Evolutionary conservation across 2,888 invertebrate species (phyloP).

Genomic region (Epsilonema sp.): DNA sequence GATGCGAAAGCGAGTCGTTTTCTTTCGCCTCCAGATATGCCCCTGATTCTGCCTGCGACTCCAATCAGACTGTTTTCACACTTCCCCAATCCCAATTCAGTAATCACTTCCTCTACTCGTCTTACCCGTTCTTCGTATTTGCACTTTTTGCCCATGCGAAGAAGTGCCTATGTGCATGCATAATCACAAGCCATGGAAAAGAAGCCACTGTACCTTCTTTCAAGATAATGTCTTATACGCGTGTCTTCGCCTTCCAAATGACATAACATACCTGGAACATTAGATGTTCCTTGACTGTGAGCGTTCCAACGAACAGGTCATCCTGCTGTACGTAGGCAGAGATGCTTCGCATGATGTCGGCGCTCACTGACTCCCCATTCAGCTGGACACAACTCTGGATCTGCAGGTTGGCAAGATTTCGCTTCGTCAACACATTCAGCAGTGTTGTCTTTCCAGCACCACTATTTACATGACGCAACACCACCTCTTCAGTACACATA

Average conservation of each 20-base stretch:
- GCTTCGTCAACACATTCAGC: constrained; percentile 58
- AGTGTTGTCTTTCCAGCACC: constrained; percentile 76
- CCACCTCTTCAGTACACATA: not conserved
- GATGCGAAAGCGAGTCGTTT: constrained; percentile 78
- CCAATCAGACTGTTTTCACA: constrained; percentile 59
- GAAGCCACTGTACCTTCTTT: not conserved
- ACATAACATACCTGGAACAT: constrained; percentile 60
- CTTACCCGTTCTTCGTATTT: constrained; percentile 41
- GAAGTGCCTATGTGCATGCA: too few relatives aligned
- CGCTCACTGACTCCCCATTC: constrained; percentile 14
- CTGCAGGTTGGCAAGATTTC: constrained; percentile 28
- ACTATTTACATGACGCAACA: constrained; percentile 34
- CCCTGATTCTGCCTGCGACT: constrained; percentile 45
- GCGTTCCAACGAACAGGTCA: constrained; percentile 60
- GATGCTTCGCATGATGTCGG: constrained; percentile 38
- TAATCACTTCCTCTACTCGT: constrained; percentile 45
- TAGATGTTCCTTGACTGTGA: constrained; percentile 69
- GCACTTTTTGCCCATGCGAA: constrained; percentile 53
- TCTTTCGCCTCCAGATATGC: constrained; percentile 77
- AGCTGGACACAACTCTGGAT: constrained; percentile 15
- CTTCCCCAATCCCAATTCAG: constrained; percentile 44
- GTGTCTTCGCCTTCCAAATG: constrained; percentile 1
- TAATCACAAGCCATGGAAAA: too few relatives aligned
- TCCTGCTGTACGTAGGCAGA: constrained; percentile 81
- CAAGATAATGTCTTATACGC: not conserved